These are phyloP conservation scores for Caretta caretta DNA, from an alignment of 2,113 vertebrate genomes.

Conservation along the genomic window DNA sequence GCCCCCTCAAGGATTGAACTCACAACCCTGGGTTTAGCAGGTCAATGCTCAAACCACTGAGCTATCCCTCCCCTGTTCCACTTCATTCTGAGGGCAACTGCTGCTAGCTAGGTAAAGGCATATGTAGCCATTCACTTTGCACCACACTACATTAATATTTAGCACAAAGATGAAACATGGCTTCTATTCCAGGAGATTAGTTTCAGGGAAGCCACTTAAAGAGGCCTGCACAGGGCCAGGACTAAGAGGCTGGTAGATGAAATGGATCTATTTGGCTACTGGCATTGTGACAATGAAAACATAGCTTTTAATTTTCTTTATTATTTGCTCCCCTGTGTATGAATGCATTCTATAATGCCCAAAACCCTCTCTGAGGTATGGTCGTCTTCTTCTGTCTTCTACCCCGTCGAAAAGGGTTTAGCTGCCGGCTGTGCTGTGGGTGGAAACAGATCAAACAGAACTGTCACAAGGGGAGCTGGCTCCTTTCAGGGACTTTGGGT, in stretches of 20 bases:
- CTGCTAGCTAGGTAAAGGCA: not conserved
- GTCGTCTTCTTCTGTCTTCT: not conserved
- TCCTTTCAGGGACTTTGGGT: not conserved
- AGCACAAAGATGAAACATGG: not conserved
- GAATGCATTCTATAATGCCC: not conserved
- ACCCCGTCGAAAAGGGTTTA: not conserved
- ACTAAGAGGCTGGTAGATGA: not conserved
- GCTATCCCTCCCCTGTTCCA: no score
- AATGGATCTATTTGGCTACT: not conserved
- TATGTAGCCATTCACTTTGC: not conserved
- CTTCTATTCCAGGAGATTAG: not conserved
- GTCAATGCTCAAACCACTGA: no score
- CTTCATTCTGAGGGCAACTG: not conserved
- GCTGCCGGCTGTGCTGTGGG: not conserved
- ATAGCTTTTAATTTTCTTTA: not conserved
- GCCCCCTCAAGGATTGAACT: no score
- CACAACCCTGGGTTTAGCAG: no score
- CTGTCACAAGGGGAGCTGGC: not conserved
- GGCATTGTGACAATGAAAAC: not conserved
- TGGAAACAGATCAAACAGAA: not conserved
- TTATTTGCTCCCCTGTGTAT: not conserved
- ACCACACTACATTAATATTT: not conserved
- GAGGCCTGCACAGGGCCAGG: not conserved
- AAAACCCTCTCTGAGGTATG: not conserved
- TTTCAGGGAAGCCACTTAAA: not conserved